Conservation (phyloP, 1,140 invertebrate species). For the Argopecten irradians region DNA sequence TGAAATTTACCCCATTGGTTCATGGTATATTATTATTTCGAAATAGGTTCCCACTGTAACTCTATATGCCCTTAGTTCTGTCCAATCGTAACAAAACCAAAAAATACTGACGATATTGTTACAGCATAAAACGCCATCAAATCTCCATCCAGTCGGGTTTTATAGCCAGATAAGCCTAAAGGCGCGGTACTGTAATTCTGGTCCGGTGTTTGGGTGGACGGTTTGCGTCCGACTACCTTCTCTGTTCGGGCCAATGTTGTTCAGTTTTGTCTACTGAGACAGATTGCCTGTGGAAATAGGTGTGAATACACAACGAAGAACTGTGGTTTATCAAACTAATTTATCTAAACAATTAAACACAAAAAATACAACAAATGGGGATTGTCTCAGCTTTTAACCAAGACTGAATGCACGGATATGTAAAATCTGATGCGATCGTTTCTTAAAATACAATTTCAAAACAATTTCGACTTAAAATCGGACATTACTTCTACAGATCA, state of each 20-base stretch:
- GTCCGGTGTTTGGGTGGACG: not conserved
- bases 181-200: not conserved
- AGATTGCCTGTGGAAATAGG: not conserved
- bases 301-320: not conserved
- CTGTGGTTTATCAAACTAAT: not conserved
- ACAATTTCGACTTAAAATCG: not conserved
- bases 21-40: not conserved
- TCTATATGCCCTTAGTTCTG: not conserved
- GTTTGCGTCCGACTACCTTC: not conserved
- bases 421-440: too few species aligned
- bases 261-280: not conserved
- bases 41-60: slow-evolving; percentile 13
- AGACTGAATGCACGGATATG: too few species aligned
- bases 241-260: not conserved
- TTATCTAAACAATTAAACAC: not conserved
- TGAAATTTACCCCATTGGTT: not conserved
- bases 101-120: not conserved
- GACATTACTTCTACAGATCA: not conserved
- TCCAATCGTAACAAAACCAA: slow-evolving; percentile 5
- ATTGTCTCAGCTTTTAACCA: not conserved
- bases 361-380: not conserved
- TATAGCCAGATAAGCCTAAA: not conserved
- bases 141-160: not conserved
- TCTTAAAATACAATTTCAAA: not conserved
- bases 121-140: not conserved